These are phyloP conservation scores for Ormyrus thymus DNA, from an alignment of 2,888 invertebrate species.

Conservation along the genomic window DNA sequence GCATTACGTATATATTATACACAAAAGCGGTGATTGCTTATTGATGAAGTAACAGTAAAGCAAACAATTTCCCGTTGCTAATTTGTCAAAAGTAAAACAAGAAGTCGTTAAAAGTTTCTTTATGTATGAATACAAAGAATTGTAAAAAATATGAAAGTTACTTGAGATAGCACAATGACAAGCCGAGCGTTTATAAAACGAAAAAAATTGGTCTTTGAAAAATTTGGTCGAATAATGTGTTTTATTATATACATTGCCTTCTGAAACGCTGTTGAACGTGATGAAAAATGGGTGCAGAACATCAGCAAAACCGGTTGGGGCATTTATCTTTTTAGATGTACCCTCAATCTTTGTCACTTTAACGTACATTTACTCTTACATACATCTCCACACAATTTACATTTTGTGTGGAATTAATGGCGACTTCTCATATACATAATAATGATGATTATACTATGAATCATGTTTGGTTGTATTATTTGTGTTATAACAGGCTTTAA, in stretches of 20 bases:
- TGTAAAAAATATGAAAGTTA: conserved; percentile 13
- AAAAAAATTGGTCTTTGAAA: conserved; percentile 37
- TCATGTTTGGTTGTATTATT: conserved; percentile 70
- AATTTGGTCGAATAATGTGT: conserved; percentile 38
- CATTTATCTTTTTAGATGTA: conserved; percentile 37
- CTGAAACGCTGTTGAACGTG: conserved; percentile 25
- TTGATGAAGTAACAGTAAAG: conserved; percentile 25
- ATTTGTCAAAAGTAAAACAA: conserved; percentile 17
- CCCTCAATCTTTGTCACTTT: conserved; percentile 16
- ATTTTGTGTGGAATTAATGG: conserved; percentile 46
- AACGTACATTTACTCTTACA: background rate
- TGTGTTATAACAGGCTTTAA: conserved; percentile 68
- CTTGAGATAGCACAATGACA: conserved; percentile 32
- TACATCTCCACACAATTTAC: conserved; percentile 23
- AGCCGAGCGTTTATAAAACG: conserved; percentile 39
- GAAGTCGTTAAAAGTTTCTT: conserved; percentile 44
- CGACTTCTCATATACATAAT: conserved; percentile 63
- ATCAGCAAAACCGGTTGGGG: conserved; percentile 28
- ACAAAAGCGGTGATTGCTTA: conserved; percentile 42
- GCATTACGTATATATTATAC: conserved; percentile 39
- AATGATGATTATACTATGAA: conserved; percentile 65
- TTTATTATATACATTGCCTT: conserved; percentile 46
- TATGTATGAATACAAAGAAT: conserved; percentile 30
- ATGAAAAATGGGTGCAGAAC: conserved; percentile 13
- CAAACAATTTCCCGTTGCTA: conserved; percentile 6